Base-by-base conservation (phyloP, 2,113 vertebrate species). In the Microcebus griseorufus region DNA sequence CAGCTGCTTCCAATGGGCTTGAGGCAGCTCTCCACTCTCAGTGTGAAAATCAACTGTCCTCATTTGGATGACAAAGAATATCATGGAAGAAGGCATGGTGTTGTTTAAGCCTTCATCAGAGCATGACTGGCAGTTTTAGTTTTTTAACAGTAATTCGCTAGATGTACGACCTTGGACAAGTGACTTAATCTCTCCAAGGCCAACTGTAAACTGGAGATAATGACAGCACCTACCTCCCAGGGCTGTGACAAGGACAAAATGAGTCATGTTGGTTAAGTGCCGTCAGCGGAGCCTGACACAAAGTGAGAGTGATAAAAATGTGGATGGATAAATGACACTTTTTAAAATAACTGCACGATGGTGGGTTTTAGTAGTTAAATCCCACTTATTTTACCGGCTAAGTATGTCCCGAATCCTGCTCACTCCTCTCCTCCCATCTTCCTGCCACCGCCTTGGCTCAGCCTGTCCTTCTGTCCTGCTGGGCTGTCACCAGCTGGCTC, bases 361-460 rank as follows among this genome's bases (percentile, higher is more conserved):
- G 9, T 51, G 39, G n/a, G 55, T 83, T 91, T 72, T 27, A 37
- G 45, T 18, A 29, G 3, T 79, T 22, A 10, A 39, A 23, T n/a
- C 16, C 17, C 65, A 23, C 29, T 64, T 45, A 37, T 55, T 45
- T 78, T 37, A 39, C 53, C 23, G n/a, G 9, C 82, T 29, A 6
- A 22, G 39, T 32, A 75, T 13, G 62, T 53, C 48, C 55, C 34
- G 7, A 79, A 6, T n/a, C 27, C 45, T 70, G 80, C 45, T 20
- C 8, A 0, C 45, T 32, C n/a, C 1, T 11, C 34, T 5, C n/a
- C 2, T 12, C 9, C 32, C 34, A 37, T 42, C 29, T 65, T 45
- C 5, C 34, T 9, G 23, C 69, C 69, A 12, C 34, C 22, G 67
- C 9, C 32, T 73, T 9, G 27, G 69, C 32, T 65, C 14, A 75